A percentile compares a stretch with the other conserved stretches of the same genome.
These are phyloP conservation scores for Drosophila mayri DNA, from an alignment of 1,140 invertebrate genomes.

Conservation along the genomic window DNA sequence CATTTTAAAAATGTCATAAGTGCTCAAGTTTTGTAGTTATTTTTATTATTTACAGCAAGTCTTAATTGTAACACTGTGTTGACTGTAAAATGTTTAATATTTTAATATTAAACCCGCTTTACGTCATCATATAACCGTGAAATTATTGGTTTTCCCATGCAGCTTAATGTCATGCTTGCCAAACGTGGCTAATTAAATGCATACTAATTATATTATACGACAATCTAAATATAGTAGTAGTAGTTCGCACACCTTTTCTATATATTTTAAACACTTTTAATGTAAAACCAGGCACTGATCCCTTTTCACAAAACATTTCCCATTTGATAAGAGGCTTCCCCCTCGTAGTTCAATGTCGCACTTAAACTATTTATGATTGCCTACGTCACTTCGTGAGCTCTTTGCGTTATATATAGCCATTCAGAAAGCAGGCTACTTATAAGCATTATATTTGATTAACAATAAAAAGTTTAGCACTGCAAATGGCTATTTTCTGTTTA, in stretches of 20 bases:
- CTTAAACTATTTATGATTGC: constrained; percentile 3
- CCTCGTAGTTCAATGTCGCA: background rate
- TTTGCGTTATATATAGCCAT: background rate
- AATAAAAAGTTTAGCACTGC: background rate
- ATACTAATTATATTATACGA: constrained; percentile 1
- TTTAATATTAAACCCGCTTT: background rate
- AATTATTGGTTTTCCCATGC: background rate
- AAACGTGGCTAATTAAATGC: constrained; percentile 7
- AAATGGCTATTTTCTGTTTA: background rate
- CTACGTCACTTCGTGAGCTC: background rate
- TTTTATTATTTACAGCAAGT: background rate
- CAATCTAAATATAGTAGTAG: background rate
- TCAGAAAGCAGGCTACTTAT: background rate
- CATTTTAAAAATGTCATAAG: background rate
- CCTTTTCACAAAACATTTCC: background rate
- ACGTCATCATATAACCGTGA: constrained; percentile 1
- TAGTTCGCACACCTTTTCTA: background rate
- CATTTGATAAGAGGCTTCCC: constrained; percentile 4
- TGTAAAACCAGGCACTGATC: background rate
- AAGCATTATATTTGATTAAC: background rate
- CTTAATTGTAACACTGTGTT: background rate
- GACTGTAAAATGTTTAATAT: background rate
- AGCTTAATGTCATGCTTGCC: constrained; percentile 1
- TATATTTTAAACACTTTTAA: background rate
- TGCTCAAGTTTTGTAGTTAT: background rate